Conservation (phyloP, 1,140 invertebrate genomes). For the Caligus rogercresseyi region DNA sequence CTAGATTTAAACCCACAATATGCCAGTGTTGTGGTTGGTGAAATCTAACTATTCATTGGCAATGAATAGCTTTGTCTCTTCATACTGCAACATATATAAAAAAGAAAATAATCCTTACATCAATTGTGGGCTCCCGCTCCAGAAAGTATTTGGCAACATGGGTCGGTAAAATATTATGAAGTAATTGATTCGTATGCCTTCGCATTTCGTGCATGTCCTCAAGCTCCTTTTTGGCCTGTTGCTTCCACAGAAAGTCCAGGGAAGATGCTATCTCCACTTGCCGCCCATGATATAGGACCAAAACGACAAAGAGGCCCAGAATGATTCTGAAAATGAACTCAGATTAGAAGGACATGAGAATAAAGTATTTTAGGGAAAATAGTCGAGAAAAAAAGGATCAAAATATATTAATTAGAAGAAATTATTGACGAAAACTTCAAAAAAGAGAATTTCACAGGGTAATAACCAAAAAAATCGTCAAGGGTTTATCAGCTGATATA, state of each 20-base stretch:
- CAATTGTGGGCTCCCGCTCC: conserved; percentile 47
- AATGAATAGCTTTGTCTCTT: no score
- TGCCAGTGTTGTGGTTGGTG: no score
- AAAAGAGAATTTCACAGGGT: neutral
- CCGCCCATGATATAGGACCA: conserved; percentile 77
- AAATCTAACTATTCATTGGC: no score
- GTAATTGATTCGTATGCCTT: conserved; percentile 60
- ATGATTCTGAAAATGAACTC: conserved; percentile 29
- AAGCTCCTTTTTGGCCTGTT: conserved; percentile 70
- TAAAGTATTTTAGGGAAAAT: neutral
- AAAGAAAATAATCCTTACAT: no score
- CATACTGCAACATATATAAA: no score
- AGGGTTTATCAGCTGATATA: no score
- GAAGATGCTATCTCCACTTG: conserved; percentile 70
- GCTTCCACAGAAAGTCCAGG: conserved; percentile 87
- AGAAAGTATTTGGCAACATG: conserved; percentile 89
- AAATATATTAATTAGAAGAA: neutral
- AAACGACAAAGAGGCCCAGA: conserved; percentile 56
- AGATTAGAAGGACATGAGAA: neutral
- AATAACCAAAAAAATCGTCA: neutral
- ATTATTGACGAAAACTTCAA: neutral
- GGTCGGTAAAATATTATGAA: conserved; percentile 86
- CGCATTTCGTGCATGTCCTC: conserved; percentile 75
- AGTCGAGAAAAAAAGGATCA: neutral
- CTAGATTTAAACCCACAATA: no score